These are phyloP conservation scores for Cosmopolites sordidus DNA, from an alignment of 2,888 invertebrate species.

Conservation along the genomic window DNA sequence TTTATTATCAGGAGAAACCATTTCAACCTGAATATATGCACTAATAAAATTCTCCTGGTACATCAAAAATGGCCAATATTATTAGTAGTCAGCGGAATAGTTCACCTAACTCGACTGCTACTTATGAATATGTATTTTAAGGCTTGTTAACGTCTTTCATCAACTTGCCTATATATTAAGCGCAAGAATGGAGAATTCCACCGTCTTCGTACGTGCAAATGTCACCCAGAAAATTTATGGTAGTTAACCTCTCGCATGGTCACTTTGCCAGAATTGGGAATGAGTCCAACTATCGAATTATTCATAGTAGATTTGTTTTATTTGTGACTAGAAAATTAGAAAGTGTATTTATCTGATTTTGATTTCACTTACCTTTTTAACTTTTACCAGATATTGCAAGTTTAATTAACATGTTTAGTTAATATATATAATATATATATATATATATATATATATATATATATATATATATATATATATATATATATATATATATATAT, in stretches of 20 bases:
- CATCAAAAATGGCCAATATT: background rate
- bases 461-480: too few species aligned
- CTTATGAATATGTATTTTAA: background rate
- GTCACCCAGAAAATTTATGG: conserved; percentile 7
- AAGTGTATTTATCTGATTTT: too few species aligned
- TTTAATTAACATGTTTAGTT: too few species aligned
- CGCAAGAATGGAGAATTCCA: background rate
- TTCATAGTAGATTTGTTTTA: background rate
- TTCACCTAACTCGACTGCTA: background rate
- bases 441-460: too few species aligned
- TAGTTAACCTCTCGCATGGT: conserved; percentile 8
- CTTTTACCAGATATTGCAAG: too few species aligned
- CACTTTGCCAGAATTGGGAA: conserved; percentile 4
- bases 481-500: too few species aligned
- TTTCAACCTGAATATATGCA: too few species aligned
- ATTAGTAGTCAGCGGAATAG: background rate
- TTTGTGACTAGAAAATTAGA: too few species aligned
- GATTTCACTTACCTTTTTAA: too few species aligned
- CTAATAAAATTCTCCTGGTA: too few species aligned
- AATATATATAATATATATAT: too few species aligned
- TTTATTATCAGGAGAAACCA: too few species aligned
- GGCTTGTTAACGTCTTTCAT: conserved; percentile 1
- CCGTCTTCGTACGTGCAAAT: conserved; percentile 7
- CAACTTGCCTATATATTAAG: conserved; percentile 1
- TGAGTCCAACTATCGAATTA: background rate